A percentile compares a stretch with the other conserved stretches of the same genome.
Evolutionary conservation across 1,140 invertebrate species (phyloP).

Genomic region (Chymomyza costata): DNA sequence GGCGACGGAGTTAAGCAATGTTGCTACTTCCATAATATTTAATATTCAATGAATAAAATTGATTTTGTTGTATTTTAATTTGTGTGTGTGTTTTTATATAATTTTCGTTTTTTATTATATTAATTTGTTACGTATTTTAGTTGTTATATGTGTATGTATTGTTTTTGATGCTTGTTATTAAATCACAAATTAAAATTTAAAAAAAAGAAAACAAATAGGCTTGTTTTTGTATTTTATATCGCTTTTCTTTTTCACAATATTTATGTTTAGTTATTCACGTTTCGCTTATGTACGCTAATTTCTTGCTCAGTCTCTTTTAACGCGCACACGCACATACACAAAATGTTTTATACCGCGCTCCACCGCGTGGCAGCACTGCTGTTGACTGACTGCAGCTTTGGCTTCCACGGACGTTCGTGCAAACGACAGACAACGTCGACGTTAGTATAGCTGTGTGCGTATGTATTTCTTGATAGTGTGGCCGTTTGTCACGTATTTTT

Average conservation of each 20-base stretch:
- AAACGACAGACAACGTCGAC: background rate
- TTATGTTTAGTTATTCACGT: conserved; percentile 32
- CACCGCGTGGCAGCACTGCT: conserved; percentile 8
- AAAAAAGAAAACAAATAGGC: conserved; percentile 9
- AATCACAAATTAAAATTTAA: conserved; percentile 13
- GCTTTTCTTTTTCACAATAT: conserved; percentile 28
- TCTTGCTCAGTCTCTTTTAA: conserved; percentile 28
- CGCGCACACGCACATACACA: conserved; percentile 3
- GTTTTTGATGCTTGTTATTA: no score
- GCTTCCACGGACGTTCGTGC: no score
- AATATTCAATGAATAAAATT: no score
- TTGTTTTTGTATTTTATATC: conserved; percentile 36
- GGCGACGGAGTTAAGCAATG: conserved; percentile 54
- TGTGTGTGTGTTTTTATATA: no score
- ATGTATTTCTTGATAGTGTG: background rate
- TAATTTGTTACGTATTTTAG: no score
- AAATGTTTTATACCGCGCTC: conserved; percentile 2
- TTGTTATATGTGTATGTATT: no score
- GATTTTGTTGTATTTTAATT: conserved; percentile 10
- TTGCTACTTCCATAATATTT: conserved; percentile 69
- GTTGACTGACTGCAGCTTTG: background rate
- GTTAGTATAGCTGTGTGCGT: background rate
- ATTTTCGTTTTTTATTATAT: no score
- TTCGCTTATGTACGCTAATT: conserved; percentile 27
- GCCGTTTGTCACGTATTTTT: conserved; percentile 64